Evolutionary conservation across 1,140 invertebrate genomes (phyloP), one percentile per base, ranked within the genome.

Genomic region (Leptinotarsa undecemlineata): DNA sequence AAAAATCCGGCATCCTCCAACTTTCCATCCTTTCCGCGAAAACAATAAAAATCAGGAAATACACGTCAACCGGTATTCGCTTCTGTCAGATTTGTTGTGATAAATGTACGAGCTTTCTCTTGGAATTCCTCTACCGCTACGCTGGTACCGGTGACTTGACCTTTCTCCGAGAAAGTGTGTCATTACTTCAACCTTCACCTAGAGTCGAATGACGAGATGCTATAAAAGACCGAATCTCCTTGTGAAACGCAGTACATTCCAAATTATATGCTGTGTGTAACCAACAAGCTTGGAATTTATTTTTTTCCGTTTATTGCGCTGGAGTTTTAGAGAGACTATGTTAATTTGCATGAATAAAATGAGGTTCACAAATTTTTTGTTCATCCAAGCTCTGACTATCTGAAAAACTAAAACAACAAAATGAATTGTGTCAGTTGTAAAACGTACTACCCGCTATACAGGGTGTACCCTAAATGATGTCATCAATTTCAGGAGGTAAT

Each of bases 141-240:
- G 67, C 48, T 48, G 62, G 67, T 21, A 63, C 66, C 73, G 66
- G 51, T 77, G 79, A 82, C 81, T 77, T 77, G 76, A 79, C 81
- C 81, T 82, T 82, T 82, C 81, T 77, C 75, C 68, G 77, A 74
- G 81, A 82, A 82, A 82, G 81, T 82, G 71, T 82, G 81, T 80
- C 81, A 82, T 76, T 77, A 76, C 63, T 47, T 81, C 63, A 82
- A 81, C 81, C 81, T 81, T 82, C 81, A 82, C 81, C 81, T 75
- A 78, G 57, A 77, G 70, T 69, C 19, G 48, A 23, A 17, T 23
- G 48, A 70, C 19, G 61, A 76, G 20, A 57, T 17, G 17, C 51
- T 57, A 57, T 57, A 57, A 57, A 57, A 57, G 51, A 57, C 51
- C 33, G 33, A 42, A 42, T 42, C 33, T 42, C 33, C 33, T 42